A percentile compares a stretch with the other conserved stretches of the same genome.
Evolutionary conservation across 1,140 invertebrate species (phyloP).

Genomic region (Ectropis grisescens): DNA sequence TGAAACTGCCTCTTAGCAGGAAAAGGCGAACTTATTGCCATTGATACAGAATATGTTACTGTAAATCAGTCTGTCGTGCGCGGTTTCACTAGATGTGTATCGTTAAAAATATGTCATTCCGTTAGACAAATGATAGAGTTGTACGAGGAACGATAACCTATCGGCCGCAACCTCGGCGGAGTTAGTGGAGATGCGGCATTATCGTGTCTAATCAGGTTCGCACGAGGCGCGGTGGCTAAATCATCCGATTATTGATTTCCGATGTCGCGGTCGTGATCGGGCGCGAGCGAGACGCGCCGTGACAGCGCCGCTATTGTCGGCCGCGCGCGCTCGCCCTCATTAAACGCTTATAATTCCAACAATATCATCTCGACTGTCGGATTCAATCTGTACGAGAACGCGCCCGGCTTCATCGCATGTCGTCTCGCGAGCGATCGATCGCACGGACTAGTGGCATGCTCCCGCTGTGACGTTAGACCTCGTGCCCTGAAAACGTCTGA

Average conservation of each 20-base stretch:
- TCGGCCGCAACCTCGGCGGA: slow-evolving; percentile 26
- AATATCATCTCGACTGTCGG: slow-evolving; percentile 52
- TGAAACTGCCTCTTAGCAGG: slow-evolving; percentile 15
- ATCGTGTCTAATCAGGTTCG: slow-evolving; percentile 66
- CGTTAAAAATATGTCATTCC: slow-evolving; percentile 48
- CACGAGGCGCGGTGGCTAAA: slow-evolving; percentile 66
- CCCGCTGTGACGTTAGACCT: no score
- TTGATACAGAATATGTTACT: slow-evolving; percentile 36
- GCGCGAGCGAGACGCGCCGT: slow-evolving; percentile 48
- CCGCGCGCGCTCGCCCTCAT: slow-evolving; percentile 50
- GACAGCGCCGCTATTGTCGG: slow-evolving; percentile 60
- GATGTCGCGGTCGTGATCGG: slow-evolving; percentile 66
- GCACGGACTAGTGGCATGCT: slow-evolving; percentile 4
- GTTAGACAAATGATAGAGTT: slow-evolving; percentile 46
- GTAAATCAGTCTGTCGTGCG: slow-evolving; percentile 35
- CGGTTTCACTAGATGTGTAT: slow-evolving; percentile 42
- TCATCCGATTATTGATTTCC: slow-evolving; percentile 68
- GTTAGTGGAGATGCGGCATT: slow-evolving; percentile 42
- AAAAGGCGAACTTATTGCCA: slow-evolving; percentile 25
- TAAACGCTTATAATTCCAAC: slow-evolving; percentile 66
- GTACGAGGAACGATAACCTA: slow-evolving; percentile 50
- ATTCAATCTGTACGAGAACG: slow-evolving; percentile 48
- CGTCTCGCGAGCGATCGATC: slow-evolving; percentile 20
- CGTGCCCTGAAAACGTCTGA: slow-evolving; percentile 12
- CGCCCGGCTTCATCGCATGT: slow-evolving; percentile 29